Percentiles rank a stretch among this genome's conserved stretches.
Conservation (phyloP, 2,888 invertebrate genomes). For the Mythimna pallens region DNA sequence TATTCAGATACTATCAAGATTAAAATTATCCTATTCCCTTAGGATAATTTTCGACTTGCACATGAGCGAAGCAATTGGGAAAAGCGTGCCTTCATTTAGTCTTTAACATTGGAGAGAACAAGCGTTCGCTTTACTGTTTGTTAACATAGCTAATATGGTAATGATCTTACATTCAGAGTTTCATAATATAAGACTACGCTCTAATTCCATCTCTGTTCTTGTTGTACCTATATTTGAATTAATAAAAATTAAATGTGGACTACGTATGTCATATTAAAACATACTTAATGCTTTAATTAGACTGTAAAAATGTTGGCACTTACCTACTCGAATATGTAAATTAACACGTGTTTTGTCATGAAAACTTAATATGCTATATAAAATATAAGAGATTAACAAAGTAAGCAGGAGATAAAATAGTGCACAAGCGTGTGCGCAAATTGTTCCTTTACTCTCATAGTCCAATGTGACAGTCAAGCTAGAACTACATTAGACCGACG, state of each 20-base stretch:
- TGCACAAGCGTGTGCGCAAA: too few species aligned
- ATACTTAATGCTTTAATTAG: conserved; percentile 7
- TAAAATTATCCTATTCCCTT: neutral
- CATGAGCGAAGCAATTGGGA: neutral
- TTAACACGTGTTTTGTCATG: neutral
- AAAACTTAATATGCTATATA: too few species aligned
- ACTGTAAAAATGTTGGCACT: neutral
- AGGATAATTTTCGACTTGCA: neutral
- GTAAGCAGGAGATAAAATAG: too few species aligned
- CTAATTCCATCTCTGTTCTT: conserved; percentile 10
- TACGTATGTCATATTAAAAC: neutral
- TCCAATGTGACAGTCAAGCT: too few species aligned
- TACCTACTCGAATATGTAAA: conserved; percentile 1
- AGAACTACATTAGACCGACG: too few species aligned
- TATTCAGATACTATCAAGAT: too few species aligned
- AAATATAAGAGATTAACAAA: too few species aligned
- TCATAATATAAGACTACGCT: conserved; percentile 1
- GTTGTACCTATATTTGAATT: conserved; percentile 12
- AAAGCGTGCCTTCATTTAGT: conserved; percentile 3
- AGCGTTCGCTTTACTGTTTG: conserved; percentile 4
- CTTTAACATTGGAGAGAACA: conserved; percentile 6
- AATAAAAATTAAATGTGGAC: neutral
- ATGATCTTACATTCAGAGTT: conserved; percentile 16
- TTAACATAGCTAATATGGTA: conserved; percentile 4
- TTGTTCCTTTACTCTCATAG: too few species aligned